Evolutionary conservation across 2,113 vertebrate species (phyloP).

Genomic region (Campylorhamphus procurvoides): DNA sequence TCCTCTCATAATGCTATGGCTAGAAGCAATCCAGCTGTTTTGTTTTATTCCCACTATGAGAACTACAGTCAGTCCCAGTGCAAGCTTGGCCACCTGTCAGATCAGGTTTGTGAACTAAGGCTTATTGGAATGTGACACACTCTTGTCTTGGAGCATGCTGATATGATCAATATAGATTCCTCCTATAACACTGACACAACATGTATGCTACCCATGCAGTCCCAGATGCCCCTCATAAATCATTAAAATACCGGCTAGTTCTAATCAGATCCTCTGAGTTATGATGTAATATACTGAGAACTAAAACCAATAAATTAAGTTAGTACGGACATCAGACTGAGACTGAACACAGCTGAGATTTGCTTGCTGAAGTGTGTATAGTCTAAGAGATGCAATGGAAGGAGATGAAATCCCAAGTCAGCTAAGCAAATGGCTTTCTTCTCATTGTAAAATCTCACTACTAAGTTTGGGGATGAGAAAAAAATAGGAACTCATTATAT

Average conservation of each 20-base stretch:
- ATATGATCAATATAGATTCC: conserved; percentile 19
- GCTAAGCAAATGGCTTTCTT: conserved; percentile 40
- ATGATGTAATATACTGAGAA: conserved; percentile 23
- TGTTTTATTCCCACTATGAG: conserved; percentile 41
- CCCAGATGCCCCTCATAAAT: conserved; percentile 64
- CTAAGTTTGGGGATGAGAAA: neutral
- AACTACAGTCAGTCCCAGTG: neutral
- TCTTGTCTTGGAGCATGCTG: conserved; percentile 16
- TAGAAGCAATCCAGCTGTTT: conserved; percentile 54
- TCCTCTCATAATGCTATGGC: conserved; percentile 8
- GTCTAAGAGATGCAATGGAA: neutral
- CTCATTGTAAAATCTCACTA: conserved; percentile 29
- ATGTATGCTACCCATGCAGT: neutral
- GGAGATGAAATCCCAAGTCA: conserved; percentile 25
- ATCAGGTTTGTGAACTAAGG: conserved; percentile 41
- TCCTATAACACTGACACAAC: conserved; percentile 20
- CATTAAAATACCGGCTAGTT: conserved; percentile 33
- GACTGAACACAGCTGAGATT: conserved; percentile 17
- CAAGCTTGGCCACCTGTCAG: conserved; percentile 60
- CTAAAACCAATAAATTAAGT: conserved; percentile 49
- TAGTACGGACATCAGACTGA: conserved; percentile 36
- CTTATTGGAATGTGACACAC: conserved; percentile 43
- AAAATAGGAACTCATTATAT: neutral
- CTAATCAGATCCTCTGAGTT: conserved; percentile 40
- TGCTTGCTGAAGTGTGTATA: neutral